Evolutionary conservation across 2,888 invertebrate species (phyloP).

Genomic region (Thymelicus acteon): DNA sequence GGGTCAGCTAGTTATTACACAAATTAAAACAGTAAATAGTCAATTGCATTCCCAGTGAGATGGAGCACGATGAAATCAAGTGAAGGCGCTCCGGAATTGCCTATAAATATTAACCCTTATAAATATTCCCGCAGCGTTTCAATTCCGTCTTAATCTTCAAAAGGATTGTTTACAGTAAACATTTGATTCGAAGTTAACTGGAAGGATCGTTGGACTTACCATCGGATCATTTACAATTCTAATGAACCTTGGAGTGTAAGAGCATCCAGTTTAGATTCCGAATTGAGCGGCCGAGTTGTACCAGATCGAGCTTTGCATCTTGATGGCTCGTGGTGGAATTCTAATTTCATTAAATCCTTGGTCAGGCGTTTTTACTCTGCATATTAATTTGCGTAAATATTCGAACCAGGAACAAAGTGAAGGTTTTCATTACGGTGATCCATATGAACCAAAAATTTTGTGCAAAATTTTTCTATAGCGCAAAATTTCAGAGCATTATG

Average conservation of each 20-base stretch:
- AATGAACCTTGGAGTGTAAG: conserved; percentile 75
- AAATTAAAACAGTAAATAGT: neutral
- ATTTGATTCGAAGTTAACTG: conserved; percentile 80
- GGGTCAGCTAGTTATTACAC: no score
- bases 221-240: conserved; percentile 77
- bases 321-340: conserved; percentile 59
- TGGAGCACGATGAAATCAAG: conserved; percentile 5
- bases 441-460: no score
- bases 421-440: neutral
- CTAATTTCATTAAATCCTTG: conserved; percentile 46
- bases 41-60: neutral
- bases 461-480: no score
- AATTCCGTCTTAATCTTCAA: conserved; percentile 76
- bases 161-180: conserved; percentile 82
- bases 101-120: conserved; percentile 67
- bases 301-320: conserved; percentile 74
- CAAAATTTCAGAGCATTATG: no score
- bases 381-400: conserved; percentile 22
- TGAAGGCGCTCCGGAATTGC: conserved; percentile 11
- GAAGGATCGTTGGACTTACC: conserved; percentile 65
- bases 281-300: conserved; percentile 63
- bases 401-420: neutral
- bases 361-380: conserved; percentile 38
- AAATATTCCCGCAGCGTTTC: conserved; percentile 72
- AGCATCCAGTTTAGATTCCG: conserved; percentile 67